Base-by-base conservation (phyloP, 2,113 vertebrate genomes). In the Glareola pratincola region DNA sequence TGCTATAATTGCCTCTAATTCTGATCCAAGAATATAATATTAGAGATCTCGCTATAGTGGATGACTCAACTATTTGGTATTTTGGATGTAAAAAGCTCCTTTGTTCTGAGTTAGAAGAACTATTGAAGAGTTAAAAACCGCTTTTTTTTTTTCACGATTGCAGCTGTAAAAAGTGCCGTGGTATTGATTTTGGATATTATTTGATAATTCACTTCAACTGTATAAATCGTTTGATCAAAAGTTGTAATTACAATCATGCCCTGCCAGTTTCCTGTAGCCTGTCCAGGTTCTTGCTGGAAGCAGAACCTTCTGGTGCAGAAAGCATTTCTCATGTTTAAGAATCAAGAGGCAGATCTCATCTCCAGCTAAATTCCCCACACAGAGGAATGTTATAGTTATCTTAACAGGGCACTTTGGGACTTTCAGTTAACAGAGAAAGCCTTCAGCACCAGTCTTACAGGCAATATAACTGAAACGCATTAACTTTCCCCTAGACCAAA, bases 1-100 rank as follows among this genome's bases (percentile, higher is more conserved):
- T 89, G 85, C 30, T 87, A 20, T 89, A 92, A 86, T 78, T 92
- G 36, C 72, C 56, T 86, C 54, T 78, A 93, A 85, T 91, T 89
- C 71, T 88, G 62, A 54, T 79, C 59, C 74, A 72, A 78, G 53
- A 76, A 60, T 57, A 57, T 37, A 77, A 10, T 50, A 57, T 30
- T 71, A 53, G 29, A 72, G 26, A 39, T 43, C n/a, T 69, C 43
- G 39, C 43, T 82, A 7, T 15, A 72, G 56, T 23, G 32, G 22
- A 45, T 73, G 27, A 57, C 34, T 93, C 59, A 68, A 66, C 20
- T 43, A 16, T 57, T 90, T 36, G 16, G 22, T 69, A 45, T 81
- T 91, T 92, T 36, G 34, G 39, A 81, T 64, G 34, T 56, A 67
- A 78, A 91, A 74, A 57, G 3, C 13, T 84, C 22, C 19, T 91